phyloP scores from a whole-genome alignment of 2,113 vertebrate genomes.

The Athene cunicularia region DNA sequence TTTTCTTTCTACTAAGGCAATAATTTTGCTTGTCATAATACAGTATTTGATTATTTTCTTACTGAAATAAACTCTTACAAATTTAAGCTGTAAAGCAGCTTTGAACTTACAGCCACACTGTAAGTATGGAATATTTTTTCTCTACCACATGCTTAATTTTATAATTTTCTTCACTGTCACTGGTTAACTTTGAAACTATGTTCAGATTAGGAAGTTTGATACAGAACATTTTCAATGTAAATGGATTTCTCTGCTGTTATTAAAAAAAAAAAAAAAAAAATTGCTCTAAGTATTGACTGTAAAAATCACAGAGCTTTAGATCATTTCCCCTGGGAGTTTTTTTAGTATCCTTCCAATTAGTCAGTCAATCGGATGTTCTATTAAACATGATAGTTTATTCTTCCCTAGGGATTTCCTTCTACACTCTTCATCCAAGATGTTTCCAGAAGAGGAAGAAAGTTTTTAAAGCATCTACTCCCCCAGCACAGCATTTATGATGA shows the following conservation, averaged over 20 bases:
- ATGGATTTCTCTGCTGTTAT: slow-evolving; percentile 49
- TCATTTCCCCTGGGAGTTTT: slow-evolving; percentile 62
- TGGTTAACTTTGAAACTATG: slow-evolving; percentile 31
- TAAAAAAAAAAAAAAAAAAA: background rate
- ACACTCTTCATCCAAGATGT: slow-evolving; percentile 18
- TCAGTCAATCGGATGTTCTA: slow-evolving; percentile 66
- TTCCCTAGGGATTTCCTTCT: slow-evolving; percentile 64
- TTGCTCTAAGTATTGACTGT: slow-evolving; percentile 54
- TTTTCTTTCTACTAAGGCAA: slow-evolving; percentile 1
- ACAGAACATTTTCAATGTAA: slow-evolving; percentile 57
- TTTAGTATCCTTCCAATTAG: slow-evolving; percentile 69
- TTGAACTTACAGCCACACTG: background rate
- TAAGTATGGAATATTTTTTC: background rate
- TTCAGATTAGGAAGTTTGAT: slow-evolving; percentile 51
- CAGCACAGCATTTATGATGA: slow-evolving; percentile 42
- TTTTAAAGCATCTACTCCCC: slow-evolving; percentile 38
- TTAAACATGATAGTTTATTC: slow-evolving; percentile 68
- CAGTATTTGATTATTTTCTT: background rate
- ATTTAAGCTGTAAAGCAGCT: background rate
- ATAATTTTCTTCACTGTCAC: slow-evolving; percentile 43
- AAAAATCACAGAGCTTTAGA: slow-evolving; percentile 41
- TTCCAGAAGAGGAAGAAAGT: slow-evolving; percentile 63
- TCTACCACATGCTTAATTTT: slow-evolving; percentile 20
- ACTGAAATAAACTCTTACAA: background rate
- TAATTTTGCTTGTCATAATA: background rate